A percentile compares a stretch with the other conserved stretches of the same genome.
Evolutionary conservation across 2,797 vertebrate species (phyloP).

Genomic region (Sebastes hopkinsi): DNA sequence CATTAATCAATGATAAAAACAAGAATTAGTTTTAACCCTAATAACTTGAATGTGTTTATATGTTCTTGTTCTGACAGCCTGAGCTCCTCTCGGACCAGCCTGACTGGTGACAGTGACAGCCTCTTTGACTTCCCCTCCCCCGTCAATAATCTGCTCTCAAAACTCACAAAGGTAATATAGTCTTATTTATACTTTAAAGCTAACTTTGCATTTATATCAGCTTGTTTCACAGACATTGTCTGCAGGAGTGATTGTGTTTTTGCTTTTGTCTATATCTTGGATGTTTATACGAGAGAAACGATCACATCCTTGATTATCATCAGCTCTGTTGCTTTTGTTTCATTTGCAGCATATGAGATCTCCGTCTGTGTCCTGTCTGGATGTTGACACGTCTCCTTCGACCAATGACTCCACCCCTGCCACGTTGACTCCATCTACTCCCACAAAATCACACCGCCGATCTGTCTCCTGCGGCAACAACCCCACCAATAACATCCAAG

Average conservation of each 20-base stretch:
- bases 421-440: slow-evolving; percentile 72
- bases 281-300: not conserved
- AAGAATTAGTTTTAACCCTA: not conserved
- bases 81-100: slow-evolving; percentile 79
- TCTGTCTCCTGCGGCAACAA: slow-evolving; percentile 84
- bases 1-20: not conserved
- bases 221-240: not conserved
- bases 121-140: slow-evolving; percentile 81
- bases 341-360: slow-evolving; percentile 88
- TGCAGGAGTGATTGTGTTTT: not conserved
- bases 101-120: slow-evolving; percentile 73
- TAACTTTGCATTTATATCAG: not conserved
- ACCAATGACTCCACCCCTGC: slow-evolving; percentile 69
- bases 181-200: not conserved
- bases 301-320: not conserved
- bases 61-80: slow-evolving; percentile 70
- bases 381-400: slow-evolving; percentile 84
- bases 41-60: not conserved
- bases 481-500: slow-evolving; percentile 63
- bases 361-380: slow-evolving; percentile 89
- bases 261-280: not conserved
- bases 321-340: not conserved
- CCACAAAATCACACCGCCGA: slow-evolving; percentile 87
- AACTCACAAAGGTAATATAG: slow-evolving; percentile 84
- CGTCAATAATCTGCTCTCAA: slow-evolving; percentile 84